A percentile compares a stretch with the other conserved stretches of the same genome.
Conservation (phyloP, 2,797 vertebrate species). For the Avahi laniger region DNA sequence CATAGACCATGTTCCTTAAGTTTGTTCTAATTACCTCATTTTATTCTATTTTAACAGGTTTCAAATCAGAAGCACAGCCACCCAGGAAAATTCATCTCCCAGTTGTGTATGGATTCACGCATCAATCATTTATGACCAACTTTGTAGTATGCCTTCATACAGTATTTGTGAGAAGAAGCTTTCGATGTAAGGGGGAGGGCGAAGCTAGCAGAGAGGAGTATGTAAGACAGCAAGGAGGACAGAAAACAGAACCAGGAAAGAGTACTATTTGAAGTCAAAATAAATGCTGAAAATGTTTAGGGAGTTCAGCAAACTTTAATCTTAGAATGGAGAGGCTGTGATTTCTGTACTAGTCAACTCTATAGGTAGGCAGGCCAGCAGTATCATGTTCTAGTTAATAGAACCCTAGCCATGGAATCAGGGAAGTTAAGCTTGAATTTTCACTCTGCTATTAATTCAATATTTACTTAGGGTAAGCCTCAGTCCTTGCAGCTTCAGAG, state of each 20-base stretch:
- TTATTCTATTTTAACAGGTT: slow-evolving; percentile 59
- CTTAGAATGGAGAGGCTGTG: not conserved
- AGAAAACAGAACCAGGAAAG: not conserved
- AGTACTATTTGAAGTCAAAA: not conserved
- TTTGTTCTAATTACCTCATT: not conserved
- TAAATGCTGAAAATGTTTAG: not conserved
- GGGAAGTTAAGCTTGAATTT: not conserved
- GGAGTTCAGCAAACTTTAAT: not conserved
- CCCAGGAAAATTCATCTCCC: not conserved
- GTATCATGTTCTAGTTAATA: not conserved
- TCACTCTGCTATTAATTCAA: not conserved
- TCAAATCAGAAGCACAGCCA: slow-evolving; percentile 55
- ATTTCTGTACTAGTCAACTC: not conserved
- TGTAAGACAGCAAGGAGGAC: not conserved
- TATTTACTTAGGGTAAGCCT: not conserved
- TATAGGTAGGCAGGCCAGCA: not conserved
- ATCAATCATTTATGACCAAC: slow-evolving; percentile 50
- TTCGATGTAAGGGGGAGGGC: not conserved
- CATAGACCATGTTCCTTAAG: not conserved
- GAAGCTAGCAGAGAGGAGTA: not conserved
- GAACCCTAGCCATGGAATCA: not conserved
- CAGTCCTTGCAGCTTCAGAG: not conserved
- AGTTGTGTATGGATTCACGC: slow-evolving; percentile 68
- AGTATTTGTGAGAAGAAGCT: slow-evolving; percentile 68
- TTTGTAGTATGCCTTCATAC: not conserved